A percentile compares a stretch with the other conserved stretches of the same genome.
Evolutionary conservation across 2,888 invertebrate genomes (phyloP).

Genomic region (Alitta virens): DNA sequence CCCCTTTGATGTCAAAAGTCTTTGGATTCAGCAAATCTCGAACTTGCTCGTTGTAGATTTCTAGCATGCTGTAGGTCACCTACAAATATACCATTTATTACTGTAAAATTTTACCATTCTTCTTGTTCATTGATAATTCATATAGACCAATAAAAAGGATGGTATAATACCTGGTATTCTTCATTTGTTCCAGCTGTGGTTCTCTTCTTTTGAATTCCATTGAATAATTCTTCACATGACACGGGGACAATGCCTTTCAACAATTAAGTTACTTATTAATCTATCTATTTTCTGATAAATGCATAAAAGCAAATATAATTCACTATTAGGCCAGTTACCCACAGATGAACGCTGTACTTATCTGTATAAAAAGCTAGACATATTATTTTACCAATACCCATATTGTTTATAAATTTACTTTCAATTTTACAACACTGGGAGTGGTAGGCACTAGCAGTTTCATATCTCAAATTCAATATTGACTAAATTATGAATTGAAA

Average conservation of each 20-base stretch:
- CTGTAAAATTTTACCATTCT: conserved; percentile 2
- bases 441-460: no score
- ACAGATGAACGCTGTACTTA: no score
- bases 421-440: no score
- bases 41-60: conserved; percentile 56
- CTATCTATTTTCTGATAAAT: background rate
- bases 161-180: conserved; percentile 37
- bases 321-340: no score
- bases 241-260: conserved; percentile 15
- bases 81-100: conserved; percentile 18
- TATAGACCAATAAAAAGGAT: background rate
- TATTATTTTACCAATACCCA: no score
- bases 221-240: conserved; percentile 11
- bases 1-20: conserved; percentile 42
- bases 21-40: conserved; percentile 48
- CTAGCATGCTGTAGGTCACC: conserved; percentile 53
- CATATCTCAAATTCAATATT: no score
- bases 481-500: no score
- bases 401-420: no score
- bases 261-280: background rate
- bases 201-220: conserved; percentile 38
- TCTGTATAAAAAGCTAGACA: no score
- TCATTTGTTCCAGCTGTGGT: conserved; percentile 36
- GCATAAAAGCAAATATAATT: background rate
- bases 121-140: background rate